phyloP scores from a whole-genome alignment of 1,140 invertebrate species.

The Tribolium castaneum region DNA sequence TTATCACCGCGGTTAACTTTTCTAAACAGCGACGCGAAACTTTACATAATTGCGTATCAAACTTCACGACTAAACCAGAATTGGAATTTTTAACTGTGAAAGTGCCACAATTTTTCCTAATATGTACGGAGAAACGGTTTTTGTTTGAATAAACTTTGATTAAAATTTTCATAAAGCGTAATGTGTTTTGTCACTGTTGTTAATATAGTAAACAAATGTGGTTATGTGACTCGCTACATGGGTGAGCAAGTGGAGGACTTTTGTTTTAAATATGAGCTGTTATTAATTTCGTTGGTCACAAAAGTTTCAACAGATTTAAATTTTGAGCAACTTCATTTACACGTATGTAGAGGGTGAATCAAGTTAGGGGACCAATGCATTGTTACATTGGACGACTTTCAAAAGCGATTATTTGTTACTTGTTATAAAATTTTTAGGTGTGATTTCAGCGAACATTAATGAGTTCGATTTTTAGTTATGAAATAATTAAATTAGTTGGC shows the following conservation, averaged over 20 bases:
- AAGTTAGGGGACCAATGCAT: too few relatives aligned
- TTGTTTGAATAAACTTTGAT: not conserved
- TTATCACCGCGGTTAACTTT: slow-evolving; percentile 9
- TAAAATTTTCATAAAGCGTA: not conserved
- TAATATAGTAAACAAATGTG: not conserved
- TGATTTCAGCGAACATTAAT: too few relatives aligned
- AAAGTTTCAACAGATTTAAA: not conserved
- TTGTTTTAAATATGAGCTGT: not conserved
- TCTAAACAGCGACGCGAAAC: not conserved
- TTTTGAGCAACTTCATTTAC: not conserved
- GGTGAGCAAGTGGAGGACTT: not conserved
- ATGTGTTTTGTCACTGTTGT: not conserved
- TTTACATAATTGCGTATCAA: slow-evolving; percentile 31
- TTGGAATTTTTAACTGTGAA: not conserved
- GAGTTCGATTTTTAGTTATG: too few relatives aligned
- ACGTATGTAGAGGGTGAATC: not conserved
- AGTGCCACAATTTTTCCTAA: not conserved
- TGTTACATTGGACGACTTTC: too few relatives aligned
- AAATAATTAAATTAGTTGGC: too few relatives aligned
- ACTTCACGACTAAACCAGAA: not conserved
- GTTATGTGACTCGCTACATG: not conserved
- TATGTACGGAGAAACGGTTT: not conserved
- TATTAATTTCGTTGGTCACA: not conserved
- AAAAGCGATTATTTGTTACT: too few relatives aligned
- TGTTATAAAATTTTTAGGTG: too few relatives aligned